Base-by-base conservation (phyloP, 2,797 vertebrate genomes). In the Hypotaenidia okinawae region DNA sequence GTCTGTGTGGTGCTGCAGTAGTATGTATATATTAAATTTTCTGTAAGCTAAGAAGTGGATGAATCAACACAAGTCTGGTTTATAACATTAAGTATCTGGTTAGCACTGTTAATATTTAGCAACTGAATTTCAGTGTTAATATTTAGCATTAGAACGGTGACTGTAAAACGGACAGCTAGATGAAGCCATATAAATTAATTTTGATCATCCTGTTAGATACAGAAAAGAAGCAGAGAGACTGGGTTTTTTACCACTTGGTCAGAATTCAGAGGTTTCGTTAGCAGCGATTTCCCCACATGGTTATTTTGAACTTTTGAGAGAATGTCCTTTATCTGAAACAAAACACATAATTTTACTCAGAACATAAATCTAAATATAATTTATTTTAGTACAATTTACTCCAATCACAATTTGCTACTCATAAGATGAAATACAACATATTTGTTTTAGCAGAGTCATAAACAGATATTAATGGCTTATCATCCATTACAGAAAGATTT, bases 181-280 rank as follows among this genome's bases (percentile, higher is more conserved):
- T 51, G 15, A 95, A 95, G 70, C 16, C 7, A 8, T 25, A 82
- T 10, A 25, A 30, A 93, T 70, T 83, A 68, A 75, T 81, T 94
- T 69, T 80, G 19, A 83, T 22, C 19, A 57, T 45, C 7, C 49
- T 69, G 17, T 28, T 51, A 68, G 87, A 86, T 16, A 93, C 9
- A 86, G 30, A 70, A 94, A 92, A 89, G 27, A 72, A 89, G 70
- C 2, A 0, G 18, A 89, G 41, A 69, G 76, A 14, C 8, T 23
- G 37, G 10, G 28, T 84, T 68, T 68, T 41, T 98, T 97, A 99
- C 99, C 99, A 98, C 98, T 87, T 99, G 99, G 47, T 99, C 98
- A 72, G 94, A 93, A 97, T 81, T 98, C 85, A 99, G 98, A 80
- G 98, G 90, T 22, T 96, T 97, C 97, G 98, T 98, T 49, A 99